Percentiles rank a stretch among this genome's conserved stretches.
Conservation (phyloP, 2,113 vertebrate species). For the Verasper variegatus region DNA sequence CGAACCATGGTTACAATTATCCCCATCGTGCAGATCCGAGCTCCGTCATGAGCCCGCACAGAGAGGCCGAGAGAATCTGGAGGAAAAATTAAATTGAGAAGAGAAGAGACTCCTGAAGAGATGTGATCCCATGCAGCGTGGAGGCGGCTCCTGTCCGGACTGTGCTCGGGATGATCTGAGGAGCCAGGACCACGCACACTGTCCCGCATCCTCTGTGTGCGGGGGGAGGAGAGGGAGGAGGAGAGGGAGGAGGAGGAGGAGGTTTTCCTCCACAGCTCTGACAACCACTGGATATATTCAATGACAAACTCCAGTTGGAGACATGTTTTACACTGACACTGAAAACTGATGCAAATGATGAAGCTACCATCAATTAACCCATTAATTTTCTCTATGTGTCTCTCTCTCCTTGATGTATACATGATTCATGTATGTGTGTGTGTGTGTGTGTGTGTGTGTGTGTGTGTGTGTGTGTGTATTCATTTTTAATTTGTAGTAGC, state of each 20-base stretch:
- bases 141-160: not conserved
- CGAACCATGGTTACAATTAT: slow-evolving; percentile 66
- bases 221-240: slow-evolving; percentile 6
- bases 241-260: not conserved
- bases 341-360: not conserved
- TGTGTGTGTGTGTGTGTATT: too few relatives aligned
- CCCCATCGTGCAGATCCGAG: slow-evolving; percentile 17
- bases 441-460: too few relatives aligned
- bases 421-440: too few relatives aligned
- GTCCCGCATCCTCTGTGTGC: slow-evolving; percentile 60
- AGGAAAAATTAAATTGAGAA: too few relatives aligned
- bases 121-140: slow-evolving; percentile 14
- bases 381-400: too few relatives aligned
- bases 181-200: slow-evolving; percentile 57
- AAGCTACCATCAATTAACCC: too few relatives aligned
- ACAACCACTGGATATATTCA: not conserved
- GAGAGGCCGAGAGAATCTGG: not conserved
- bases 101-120: not conserved
- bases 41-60: slow-evolving; percentile 15
- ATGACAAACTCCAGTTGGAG: not conserved
- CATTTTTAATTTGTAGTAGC: too few relatives aligned
- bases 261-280: not conserved
- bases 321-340: not conserved
- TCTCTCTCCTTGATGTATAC: too few relatives aligned
- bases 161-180: slow-evolving; percentile 38